Conservation (phyloP, 2,888 invertebrate genomes). For the Caenorhabditis macrosperma region DNA sequence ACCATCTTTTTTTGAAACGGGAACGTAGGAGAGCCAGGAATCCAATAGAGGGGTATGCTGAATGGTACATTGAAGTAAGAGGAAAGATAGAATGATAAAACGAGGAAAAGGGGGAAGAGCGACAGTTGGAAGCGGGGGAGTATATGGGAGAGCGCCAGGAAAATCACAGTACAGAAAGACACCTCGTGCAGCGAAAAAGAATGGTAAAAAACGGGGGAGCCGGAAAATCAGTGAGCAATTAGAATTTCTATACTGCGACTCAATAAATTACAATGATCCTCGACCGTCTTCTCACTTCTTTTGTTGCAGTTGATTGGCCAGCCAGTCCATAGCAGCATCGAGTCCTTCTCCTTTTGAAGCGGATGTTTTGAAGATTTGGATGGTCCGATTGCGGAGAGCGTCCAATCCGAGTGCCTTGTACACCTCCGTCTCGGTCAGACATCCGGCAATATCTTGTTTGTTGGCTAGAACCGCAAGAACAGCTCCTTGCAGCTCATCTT, state of each 20-base stretch:
- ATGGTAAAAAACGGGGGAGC: neutral
- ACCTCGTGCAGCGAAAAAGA: constrained; percentile 37
- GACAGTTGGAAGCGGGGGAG: neutral
- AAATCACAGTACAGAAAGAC: constrained; percentile 45
- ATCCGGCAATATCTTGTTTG: constrained; percentile 97
- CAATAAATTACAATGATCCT: constrained; percentile 1
- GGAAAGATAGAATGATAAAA: neutral
- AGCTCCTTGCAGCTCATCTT: constrained; percentile 94
- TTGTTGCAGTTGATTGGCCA: constrained; percentile 77
- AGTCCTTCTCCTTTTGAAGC: constrained; percentile 98
- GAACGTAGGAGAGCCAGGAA: neutral
- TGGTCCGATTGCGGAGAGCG: constrained; percentile 94
- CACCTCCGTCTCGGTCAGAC: constrained; percentile 94
- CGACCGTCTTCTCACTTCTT: constrained; percentile 32
- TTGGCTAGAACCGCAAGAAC: constrained; percentile 97
- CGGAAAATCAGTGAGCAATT: constrained; percentile 3
- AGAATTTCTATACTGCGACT: constrained; percentile 5
- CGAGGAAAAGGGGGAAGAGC: neutral
- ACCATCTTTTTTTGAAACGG: neutral
- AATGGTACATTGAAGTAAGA: constrained; percentile 9
- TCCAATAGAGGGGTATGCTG: constrained; percentile 1
- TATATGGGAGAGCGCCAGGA: constrained; percentile 10
- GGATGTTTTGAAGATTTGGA: constrained; percentile 97
- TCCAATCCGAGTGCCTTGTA: constrained; percentile 96
- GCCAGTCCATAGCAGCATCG: constrained; percentile 99